A percentile compares a stretch with the other conserved stretches of the same genome.
Conservation (phyloP, 2,113 vertebrate species). For the Perognathus longimembris region DNA sequence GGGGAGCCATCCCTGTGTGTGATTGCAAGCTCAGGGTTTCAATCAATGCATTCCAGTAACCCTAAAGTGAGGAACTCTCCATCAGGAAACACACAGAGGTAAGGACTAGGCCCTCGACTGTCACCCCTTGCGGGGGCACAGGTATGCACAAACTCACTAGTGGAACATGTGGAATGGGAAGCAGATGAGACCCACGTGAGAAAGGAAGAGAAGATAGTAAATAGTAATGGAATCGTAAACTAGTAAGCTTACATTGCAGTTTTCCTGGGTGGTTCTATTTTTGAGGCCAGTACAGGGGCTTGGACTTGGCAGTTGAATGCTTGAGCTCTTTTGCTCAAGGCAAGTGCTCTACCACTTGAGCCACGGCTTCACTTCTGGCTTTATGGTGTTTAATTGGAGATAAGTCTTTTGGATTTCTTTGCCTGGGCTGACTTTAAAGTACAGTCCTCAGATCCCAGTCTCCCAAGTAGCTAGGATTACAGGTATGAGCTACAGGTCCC, state of each 20-base stretch:
- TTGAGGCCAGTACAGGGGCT: no score
- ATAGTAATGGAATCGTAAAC: neutral
- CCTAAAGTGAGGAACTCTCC: conserved; percentile 96
- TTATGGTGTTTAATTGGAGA: no score
- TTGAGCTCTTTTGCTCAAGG: no score
- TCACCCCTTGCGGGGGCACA: neutral
- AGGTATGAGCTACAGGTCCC: no score
- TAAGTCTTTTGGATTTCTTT: no score
- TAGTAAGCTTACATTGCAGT: neutral
- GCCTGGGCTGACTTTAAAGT: no score
- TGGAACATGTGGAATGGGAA: neutral
- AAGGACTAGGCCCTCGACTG: conserved; percentile 41
- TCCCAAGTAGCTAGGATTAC: no score
- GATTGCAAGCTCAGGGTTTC: conserved; percentile 91
- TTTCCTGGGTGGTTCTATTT: neutral
- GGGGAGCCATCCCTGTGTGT: conserved; percentile 88
- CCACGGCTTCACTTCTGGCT: no score
- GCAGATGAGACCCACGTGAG: neutral
- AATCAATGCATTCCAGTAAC: conserved; percentile 97
- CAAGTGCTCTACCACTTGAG: no score
- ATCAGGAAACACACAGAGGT: conserved; percentile 94
- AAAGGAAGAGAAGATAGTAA: neutral
- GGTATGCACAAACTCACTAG: rapidly evolving
- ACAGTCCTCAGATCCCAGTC: no score
- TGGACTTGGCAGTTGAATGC: no score